These are phyloP conservation scores for Celastrina argiolus DNA, from an alignment of 2,888 invertebrate genomes.

Conservation along the genomic window DNA sequence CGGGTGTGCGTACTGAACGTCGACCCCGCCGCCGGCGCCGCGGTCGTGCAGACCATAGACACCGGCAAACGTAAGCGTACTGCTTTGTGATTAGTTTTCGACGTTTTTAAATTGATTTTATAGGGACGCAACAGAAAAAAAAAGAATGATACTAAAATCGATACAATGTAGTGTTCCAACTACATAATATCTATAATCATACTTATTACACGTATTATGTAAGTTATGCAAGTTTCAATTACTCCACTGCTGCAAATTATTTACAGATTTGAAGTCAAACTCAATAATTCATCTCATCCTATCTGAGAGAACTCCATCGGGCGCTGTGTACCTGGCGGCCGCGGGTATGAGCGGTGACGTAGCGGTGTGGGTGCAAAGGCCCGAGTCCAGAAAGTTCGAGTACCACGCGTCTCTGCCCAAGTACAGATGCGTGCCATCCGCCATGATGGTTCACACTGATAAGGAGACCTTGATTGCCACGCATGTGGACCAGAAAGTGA, in stretches of 20 bases:
- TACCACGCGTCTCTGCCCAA: conserved; percentile 81
- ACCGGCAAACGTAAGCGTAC: conserved; percentile 52
- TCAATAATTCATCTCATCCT: conserved; percentile 66
- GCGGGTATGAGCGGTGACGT: conserved; percentile 83
- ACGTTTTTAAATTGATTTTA: too few relatives aligned
- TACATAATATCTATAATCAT: too few relatives aligned
- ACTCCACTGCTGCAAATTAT: too few relatives aligned
- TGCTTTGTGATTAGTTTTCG: too few relatives aligned
- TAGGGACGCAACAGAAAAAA: too few relatives aligned
- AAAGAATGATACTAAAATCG: too few relatives aligned
- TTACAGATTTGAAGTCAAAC: conserved; percentile 74
- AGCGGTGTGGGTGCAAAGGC: conserved; percentile 76
- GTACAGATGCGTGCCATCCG: conserved; percentile 83
- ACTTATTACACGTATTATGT: too few relatives aligned
- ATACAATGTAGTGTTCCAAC: too few relatives aligned
- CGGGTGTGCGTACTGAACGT: conserved; percentile 51
- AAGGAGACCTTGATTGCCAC: conserved; percentile 81
- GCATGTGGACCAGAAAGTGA: conserved; percentile 89
- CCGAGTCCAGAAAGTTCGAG: conserved; percentile 49
- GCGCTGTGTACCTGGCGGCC: conserved; percentile 77
- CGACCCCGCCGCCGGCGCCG: conserved; percentile 58
- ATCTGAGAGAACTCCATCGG: conserved; percentile 43
- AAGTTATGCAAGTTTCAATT: too few relatives aligned
- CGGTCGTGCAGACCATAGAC: conserved; percentile 49
- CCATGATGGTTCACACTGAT: conserved; percentile 81